A percentile compares a stretch with the other conserved stretches of the same genome.
These are phyloP conservation scores for Azemiops feae DNA, from an alignment of 2,113 vertebrate genomes.

Conservation along the genomic window DNA sequence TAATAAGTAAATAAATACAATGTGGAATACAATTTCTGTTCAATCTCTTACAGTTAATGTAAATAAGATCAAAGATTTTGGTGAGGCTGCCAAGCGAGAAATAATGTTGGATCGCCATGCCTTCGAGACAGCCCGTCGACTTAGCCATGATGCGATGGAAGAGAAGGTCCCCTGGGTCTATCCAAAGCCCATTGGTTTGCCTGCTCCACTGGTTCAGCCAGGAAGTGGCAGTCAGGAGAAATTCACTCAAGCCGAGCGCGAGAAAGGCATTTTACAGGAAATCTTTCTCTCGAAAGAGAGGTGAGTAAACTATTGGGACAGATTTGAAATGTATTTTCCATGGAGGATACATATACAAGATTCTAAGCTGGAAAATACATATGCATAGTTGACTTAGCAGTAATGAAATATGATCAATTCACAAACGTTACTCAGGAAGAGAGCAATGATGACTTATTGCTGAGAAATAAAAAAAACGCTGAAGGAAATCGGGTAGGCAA, in stretches of 20 bases:
- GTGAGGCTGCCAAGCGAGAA: constrained; percentile 91
- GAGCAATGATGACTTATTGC: background rate
- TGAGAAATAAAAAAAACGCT: background rate
- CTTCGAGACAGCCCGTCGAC: constrained; percentile 87
- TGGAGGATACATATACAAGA: background rate
- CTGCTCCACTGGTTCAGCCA: constrained; percentile 71
- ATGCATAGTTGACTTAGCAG: background rate
- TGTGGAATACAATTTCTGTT: too few relatives aligned
- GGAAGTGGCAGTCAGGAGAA: constrained; percentile 88
- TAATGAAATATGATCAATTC: background rate
- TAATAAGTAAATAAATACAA: background rate
- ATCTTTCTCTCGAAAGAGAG: constrained; percentile 95
- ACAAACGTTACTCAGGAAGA: background rate
- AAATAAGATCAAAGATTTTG: constrained; percentile 96
- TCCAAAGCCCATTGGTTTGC: constrained; percentile 77
- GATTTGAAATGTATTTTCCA: background rate
- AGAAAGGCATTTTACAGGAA: constrained; percentile 94
- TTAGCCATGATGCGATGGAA: constrained; percentile 93
- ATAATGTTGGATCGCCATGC: constrained; percentile 91
- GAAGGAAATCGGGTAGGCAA: background rate
- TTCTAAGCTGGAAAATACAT: background rate
- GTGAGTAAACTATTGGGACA: constrained; percentile 57
- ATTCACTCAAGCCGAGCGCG: constrained; percentile 85
- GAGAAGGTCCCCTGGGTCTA: constrained; percentile 86
- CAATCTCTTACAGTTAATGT: constrained; percentile 81